phyloP scores from a whole-genome alignment of 2,797 vertebrate genomes.

The Pempheris klunzingeri region DNA sequence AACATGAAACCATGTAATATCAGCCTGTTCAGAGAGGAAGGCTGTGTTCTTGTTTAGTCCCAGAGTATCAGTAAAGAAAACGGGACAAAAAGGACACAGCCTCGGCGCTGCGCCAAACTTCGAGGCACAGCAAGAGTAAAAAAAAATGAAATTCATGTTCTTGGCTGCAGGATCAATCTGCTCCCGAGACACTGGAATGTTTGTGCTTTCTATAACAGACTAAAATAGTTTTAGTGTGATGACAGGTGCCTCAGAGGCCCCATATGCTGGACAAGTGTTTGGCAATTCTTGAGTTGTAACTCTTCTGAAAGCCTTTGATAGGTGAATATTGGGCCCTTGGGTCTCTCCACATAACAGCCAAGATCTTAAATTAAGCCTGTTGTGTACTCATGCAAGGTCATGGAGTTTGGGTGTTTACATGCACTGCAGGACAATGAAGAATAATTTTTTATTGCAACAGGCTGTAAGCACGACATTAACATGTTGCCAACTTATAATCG shows the following conservation, averaged over 20 bases:
- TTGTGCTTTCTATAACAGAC: slow-evolving; percentile 41
- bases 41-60: slow-evolving; percentile 27
- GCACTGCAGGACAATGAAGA: slow-evolving; percentile 26
- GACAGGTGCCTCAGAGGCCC: slow-evolving; percentile 59
- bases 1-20: slow-evolving; percentile 37
- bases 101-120: slow-evolving; percentile 22
- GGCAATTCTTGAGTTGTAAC: slow-evolving; percentile 34
- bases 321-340: slow-evolving; percentile 56
- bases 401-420: slow-evolving; percentile 47
- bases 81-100: slow-evolving; percentile 21
- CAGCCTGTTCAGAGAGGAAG: slow-evolving; percentile 40
- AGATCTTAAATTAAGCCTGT: slow-evolving; percentile 36
- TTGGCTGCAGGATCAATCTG: slow-evolving; percentile 36
- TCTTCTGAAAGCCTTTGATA: slow-evolving; percentile 45
- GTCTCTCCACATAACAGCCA: slow-evolving; percentile 27
- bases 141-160: slow-evolving; percentile 33
- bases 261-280: slow-evolving; percentile 39
- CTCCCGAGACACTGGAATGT: slow-evolving; percentile 54
- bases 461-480: background rate
- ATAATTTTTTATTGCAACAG: background rate
- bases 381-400: slow-evolving; percentile 50
- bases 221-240: slow-evolving; percentile 49
- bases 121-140: background rate
- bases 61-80: slow-evolving; percentile 36
- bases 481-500: background rate